Conservation (phyloP, 2,888 invertebrate genomes). For the Conops quadrifasciatus region DNA sequence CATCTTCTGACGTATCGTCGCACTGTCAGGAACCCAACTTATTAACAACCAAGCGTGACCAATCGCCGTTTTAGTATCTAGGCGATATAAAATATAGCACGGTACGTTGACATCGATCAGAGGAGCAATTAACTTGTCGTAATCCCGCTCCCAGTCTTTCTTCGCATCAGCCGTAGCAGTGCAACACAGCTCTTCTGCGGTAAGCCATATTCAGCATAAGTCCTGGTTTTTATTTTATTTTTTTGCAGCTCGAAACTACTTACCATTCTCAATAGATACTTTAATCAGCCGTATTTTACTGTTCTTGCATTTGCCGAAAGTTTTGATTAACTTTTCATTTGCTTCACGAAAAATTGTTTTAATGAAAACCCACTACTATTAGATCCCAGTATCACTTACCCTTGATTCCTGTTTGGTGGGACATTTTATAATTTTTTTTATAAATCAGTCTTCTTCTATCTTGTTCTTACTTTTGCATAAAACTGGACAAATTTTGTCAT, state of each 20-base stretch:
- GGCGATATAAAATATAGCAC: conserved; percentile 87
- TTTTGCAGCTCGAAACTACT: conserved; percentile 38
- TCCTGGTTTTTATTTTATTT: background rate
- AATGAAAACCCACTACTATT: background rate
- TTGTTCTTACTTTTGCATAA: no score
- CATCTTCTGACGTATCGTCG: conserved; percentile 74
- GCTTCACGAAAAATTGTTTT: conserved; percentile 69
- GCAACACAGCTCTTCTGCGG: conserved; percentile 77
- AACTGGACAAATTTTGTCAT: no score
- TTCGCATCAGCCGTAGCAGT: conserved; percentile 73
- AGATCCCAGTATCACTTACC: conserved; percentile 68
- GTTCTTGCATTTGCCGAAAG: conserved; percentile 80
- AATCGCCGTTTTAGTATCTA: conserved; percentile 79
- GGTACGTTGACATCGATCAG: conserved; percentile 83
- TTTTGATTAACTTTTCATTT: conserved; percentile 81
- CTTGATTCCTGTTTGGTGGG: conserved; percentile 91
- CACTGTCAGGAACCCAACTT: conserved; percentile 93
- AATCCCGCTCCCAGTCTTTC: conserved; percentile 86
- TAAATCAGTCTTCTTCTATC: conserved; percentile 9
- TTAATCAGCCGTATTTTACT: conserved; percentile 83
- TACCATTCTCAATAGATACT: conserved; percentile 88
- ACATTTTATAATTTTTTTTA: conserved; percentile 70
- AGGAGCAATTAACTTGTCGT: conserved; percentile 76
- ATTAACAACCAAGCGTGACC: conserved; percentile 93
- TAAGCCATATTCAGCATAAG: background rate